These are phyloP conservation scores for Camelus dromedarius DNA, from an alignment of 2,113 vertebrate species.

Conservation along the genomic window DNA sequence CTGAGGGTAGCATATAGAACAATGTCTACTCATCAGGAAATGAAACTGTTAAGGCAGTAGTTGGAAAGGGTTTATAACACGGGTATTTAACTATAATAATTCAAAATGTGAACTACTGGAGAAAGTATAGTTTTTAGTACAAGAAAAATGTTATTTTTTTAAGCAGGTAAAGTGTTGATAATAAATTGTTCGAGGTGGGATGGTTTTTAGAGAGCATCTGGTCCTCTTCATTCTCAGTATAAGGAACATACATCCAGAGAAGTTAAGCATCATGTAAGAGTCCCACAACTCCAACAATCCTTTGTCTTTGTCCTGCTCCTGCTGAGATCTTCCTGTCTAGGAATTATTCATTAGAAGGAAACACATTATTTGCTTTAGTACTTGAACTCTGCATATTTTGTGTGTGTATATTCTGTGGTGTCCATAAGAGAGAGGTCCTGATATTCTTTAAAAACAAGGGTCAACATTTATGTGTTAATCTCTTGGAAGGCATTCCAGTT, in stretches of 20 bases:
- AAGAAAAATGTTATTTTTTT: not conserved
- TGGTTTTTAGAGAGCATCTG: not conserved
- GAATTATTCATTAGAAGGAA: not conserved
- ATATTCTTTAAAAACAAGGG: not conserved
- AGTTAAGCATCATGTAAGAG: not conserved
- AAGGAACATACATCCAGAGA: not conserved
- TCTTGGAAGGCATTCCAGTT: not conserved
- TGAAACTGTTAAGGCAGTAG: not conserved
- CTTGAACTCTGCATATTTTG: not conserved
- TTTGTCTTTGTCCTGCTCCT: not conserved
- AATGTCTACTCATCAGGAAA: not conserved
- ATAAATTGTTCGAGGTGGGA: not conserved
- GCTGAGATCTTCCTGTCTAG: not conserved
- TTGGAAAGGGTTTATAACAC: not conserved
- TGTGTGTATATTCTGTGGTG: not conserved
- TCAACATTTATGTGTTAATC: not conserved
- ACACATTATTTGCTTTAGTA: not conserved
- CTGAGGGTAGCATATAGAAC: not conserved
- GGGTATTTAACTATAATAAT: not conserved
- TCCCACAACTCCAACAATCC: not conserved
- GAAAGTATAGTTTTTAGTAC: not conserved
- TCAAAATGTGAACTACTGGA: not conserved
- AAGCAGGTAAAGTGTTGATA: not conserved
- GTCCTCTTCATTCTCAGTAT: not conserved
- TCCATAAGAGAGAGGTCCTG: not conserved